A percentile compares a stretch with the other conserved stretches of the same genome.
These are phyloP conservation scores for Andrena camellia DNA, from an alignment of 2,888 invertebrate genomes.

Conservation along the genomic window DNA sequence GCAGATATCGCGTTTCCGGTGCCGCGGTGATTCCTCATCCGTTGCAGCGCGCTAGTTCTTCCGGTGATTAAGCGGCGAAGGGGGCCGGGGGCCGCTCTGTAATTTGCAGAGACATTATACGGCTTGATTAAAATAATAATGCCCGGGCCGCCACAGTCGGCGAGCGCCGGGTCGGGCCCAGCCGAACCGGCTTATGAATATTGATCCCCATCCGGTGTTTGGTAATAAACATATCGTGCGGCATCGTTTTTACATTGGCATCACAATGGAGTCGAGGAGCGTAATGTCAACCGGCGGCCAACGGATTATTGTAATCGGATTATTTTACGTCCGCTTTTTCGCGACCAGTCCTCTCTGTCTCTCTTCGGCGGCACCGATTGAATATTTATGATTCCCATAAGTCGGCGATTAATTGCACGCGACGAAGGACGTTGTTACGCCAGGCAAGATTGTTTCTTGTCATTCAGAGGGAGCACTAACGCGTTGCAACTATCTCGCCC, in stretches of 20 bases:
- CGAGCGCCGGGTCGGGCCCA: constrained; percentile 62
- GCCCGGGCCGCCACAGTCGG: constrained; percentile 71
- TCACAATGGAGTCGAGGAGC: constrained; percentile 66
- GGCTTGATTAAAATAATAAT: constrained; percentile 77
- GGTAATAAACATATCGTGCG: constrained; percentile 71
- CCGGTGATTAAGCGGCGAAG: constrained; percentile 76
- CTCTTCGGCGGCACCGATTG: constrained; percentile 6
- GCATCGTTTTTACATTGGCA: constrained; percentile 67
- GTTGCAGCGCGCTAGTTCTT: constrained; percentile 72
- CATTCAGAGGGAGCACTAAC: neutral
- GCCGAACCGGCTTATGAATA: constrained; percentile 78
- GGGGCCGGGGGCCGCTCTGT: constrained; percentile 53
- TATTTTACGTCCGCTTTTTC: constrained; percentile 52
- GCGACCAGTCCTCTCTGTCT: neutral
- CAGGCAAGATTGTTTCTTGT: constrained; percentile 24
- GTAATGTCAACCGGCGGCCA: constrained; percentile 58
- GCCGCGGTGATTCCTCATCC: constrained; percentile 67
- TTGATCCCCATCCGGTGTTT: constrained; percentile 78
- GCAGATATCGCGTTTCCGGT: constrained; percentile 59
- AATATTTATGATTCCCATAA: constrained; percentile 58
- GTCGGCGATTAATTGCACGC: constrained; percentile 47
- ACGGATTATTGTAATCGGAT: constrained; percentile 67
- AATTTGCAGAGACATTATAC: constrained; percentile 75
- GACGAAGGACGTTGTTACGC: constrained; percentile 10
- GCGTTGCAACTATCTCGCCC: neutral